Percentiles rank a stretch among this genome's conserved stretches.
Conservation (phyloP, 1,140 invertebrate species). For the Drosophila miranda region DNA sequence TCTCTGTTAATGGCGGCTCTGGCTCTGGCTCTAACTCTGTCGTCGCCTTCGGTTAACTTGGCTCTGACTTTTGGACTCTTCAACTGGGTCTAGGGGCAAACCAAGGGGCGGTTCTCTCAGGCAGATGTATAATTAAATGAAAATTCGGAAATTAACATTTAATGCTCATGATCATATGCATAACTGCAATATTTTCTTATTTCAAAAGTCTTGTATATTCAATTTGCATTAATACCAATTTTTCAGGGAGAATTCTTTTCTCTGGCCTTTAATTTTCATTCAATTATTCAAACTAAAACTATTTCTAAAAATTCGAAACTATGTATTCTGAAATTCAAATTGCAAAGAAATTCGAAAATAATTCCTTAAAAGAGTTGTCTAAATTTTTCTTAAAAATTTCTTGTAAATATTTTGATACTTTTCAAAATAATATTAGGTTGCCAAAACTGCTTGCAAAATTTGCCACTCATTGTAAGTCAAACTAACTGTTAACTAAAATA, state of each 20-base stretch:
- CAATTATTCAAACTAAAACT: background rate
- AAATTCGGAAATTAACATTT: slow-evolving; percentile 47
- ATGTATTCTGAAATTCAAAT: background rate
- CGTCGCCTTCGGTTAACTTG: slow-evolving; percentile 18
- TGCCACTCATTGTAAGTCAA: background rate
- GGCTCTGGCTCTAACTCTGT: slow-evolving; percentile 29
- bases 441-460: background rate
- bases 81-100: too few relatives aligned
- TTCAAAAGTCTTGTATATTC: background rate
- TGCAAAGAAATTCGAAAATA: too few relatives aligned
- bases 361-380: too few relatives aligned
- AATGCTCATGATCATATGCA: slow-evolving; percentile 8
- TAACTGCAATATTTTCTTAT: background rate
- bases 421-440: background rate
- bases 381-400: too few relatives aligned
- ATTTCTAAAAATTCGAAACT: background rate
- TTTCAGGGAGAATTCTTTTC: too few relatives aligned
- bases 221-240: slow-evolving; percentile 1
- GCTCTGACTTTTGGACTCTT: slow-evolving; percentile 11
- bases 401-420: background rate
- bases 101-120: slow-evolving; percentile 7
- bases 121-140: slow-evolving; percentile 42
- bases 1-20: slow-evolving; percentile 77
- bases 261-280: background rate
- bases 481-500: slow-evolving; percentile 63